Evolutionary conservation across 2,888 invertebrate species (phyloP), one percentile per base, ranked within the genome.

Genomic region (Hirtodrosophila duncani): DNA sequence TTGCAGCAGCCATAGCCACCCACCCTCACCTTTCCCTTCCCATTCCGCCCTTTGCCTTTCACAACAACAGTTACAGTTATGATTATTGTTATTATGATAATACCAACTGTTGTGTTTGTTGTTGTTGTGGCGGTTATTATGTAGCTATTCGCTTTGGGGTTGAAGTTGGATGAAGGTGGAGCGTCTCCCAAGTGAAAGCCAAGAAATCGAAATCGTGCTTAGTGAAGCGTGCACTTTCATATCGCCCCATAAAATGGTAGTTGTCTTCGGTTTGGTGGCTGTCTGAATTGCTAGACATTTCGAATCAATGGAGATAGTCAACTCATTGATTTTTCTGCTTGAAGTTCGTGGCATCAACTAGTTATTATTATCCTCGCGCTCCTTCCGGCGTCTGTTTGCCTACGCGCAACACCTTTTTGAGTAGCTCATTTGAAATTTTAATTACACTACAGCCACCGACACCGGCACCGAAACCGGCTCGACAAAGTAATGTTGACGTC

Each of bases 1-100:
- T 4, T 9, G 38, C 58, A 33, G 48, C 58, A 39, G 58, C 38
- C 39, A 59, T 56, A n/a, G n/a, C n/a, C n/a, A n/a, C n/a, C n/a
- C n/a, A n/a, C n/a, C n/a, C n/a, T n/a, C n/a, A n/a, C n/a, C n/a
- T n/a, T n/a, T n/a, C n/a, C n/a, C n/a, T n/a, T n/a, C n/a, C n/a
- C n/a, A n/a, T n/a, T n/a, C n/a, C n/a, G n/a, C n/a, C n/a, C n/a
- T n/a, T n/a, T n/a, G n/a, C n/a, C n/a, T n/a, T n/a, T n/a, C n/a
- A n/a, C n/a, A n/a, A n/a, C n/a, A 59, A 77, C 63, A 63, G 55
- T 74, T 45, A 60, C 70, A 58, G 59, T 78, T 81, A 75, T 81
- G 64, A 65, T 65, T 75, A 80, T 78, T 75, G 79, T 72, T 62
- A 69, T 78, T 59, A 59, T 79, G 72, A 63, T 77, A 69, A 64